Evolutionary conservation across 2,797 vertebrate genomes (phyloP).

Genomic region (Artibeus lituratus): DNA sequence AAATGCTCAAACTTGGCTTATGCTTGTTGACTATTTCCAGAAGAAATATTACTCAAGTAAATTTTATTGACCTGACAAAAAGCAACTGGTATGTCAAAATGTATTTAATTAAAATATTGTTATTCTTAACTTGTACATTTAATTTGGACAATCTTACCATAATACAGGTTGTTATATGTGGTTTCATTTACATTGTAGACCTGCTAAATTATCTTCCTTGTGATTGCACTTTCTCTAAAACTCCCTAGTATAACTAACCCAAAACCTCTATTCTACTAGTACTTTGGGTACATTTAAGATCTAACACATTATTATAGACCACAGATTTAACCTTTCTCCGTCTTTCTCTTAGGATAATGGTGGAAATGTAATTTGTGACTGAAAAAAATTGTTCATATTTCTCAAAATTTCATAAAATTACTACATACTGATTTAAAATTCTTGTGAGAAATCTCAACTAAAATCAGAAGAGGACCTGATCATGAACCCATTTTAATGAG

Average conservation of each 20-base stretch:
- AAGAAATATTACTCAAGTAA: conserved; percentile 75
- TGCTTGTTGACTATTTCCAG: conserved; percentile 66
- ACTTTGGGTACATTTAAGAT: background rate
- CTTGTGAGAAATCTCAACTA: background rate
- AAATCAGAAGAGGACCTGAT: background rate
- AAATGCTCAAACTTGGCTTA: conserved; percentile 72
- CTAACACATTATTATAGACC: background rate
- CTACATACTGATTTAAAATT: background rate
- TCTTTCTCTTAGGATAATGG: background rate
- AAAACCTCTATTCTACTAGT: background rate
- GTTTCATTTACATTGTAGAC: conserved; percentile 32
- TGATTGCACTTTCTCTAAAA: conserved; percentile 12
- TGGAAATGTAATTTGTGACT: background rate
- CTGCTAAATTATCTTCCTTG: background rate
- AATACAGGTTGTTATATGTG: background rate
- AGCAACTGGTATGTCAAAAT: conserved; percentile 82
- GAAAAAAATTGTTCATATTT: background rate
- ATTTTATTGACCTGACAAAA: conserved; percentile 80
- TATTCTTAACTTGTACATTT: conserved; percentile 69
- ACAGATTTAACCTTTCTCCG: background rate
- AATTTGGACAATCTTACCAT: conserved; percentile 66
- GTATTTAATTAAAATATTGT: conserved; percentile 71
- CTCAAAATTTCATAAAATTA: background rate
- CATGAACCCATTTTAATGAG: background rate
- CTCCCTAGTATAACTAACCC: background rate